phyloP scores from a whole-genome alignment of 2,797 vertebrate species.

The Labeo calbasu region DNA sequence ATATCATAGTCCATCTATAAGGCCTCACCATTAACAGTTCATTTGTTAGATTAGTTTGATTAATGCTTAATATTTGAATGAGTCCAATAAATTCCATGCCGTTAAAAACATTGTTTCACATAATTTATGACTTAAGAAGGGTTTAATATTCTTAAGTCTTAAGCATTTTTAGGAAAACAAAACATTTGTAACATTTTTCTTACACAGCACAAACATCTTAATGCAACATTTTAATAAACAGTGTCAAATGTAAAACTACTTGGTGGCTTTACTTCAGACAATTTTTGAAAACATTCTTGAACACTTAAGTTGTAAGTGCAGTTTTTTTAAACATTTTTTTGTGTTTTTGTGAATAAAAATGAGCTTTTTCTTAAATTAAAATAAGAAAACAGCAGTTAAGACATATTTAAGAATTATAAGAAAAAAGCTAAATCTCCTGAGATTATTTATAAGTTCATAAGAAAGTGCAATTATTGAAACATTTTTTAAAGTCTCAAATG shows the following conservation, averaged over 20 bases:
- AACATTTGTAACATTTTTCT: not conserved
- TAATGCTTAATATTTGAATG: not conserved
- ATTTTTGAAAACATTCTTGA: too few relatives aligned
- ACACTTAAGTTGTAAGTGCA: too few relatives aligned
- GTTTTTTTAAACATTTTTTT: too few relatives aligned
- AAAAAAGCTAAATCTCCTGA: too few relatives aligned
- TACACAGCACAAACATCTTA: not conserved
- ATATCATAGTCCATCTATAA: too few relatives aligned
- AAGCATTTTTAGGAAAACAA: not conserved
- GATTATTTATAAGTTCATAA: not conserved
- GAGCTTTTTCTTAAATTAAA: not conserved
- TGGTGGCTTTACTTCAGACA: too few relatives aligned
- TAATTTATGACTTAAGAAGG: not conserved
- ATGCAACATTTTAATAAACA: not conserved
- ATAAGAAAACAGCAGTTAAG: too few relatives aligned
- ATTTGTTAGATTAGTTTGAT: not conserved
- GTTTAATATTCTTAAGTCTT: not conserved
- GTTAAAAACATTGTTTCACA: not conserved
- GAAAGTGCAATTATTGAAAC: too few relatives aligned
- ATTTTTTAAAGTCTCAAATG: too few relatives aligned
- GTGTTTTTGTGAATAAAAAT: too few relatives aligned
- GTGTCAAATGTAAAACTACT: not conserved
- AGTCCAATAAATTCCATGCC: not conserved
- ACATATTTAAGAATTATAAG: too few relatives aligned
- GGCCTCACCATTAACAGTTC: too few relatives aligned